Percentiles rank a stretch among this genome's conserved stretches.
Conservation (phyloP, 2,113 vertebrate genomes). For the Circaetus cinerascens region DNA sequence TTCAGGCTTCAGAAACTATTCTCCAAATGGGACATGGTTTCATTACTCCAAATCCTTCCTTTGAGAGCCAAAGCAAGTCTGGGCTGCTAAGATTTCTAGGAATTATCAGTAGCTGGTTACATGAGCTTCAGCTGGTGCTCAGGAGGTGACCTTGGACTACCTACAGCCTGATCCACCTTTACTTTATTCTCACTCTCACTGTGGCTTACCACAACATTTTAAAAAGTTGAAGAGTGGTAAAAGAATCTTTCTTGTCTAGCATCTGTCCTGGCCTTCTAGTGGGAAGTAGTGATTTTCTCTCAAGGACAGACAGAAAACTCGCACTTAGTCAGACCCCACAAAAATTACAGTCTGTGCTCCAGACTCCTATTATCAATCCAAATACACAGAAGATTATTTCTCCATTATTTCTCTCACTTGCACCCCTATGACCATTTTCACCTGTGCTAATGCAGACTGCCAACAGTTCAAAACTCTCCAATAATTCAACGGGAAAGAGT, state of each 20-base stretch:
- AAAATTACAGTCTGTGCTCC: neutral
- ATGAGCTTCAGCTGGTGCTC: neutral
- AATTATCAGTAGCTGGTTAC: neutral
- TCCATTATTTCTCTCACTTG: neutral
- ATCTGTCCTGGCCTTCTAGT: neutral
- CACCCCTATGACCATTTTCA: neutral
- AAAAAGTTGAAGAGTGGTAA: neutral
- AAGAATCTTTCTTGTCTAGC: neutral
- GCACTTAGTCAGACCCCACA: neutral
- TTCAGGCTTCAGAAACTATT: neutral
- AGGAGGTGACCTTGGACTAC: neutral
- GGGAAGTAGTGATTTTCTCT: slow-evolving; percentile 23
- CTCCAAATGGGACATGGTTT: neutral
- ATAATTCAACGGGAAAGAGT: neutral
- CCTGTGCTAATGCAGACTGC: neutral
- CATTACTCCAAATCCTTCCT: neutral
- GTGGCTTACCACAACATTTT: neutral
- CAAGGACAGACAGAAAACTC: slow-evolving; percentile 10
- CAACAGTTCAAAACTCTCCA: neutral
- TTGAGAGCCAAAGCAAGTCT: neutral
- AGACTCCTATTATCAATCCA: neutral
- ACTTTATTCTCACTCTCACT: neutral
- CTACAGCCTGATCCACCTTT: neutral
- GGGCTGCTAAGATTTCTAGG: neutral
- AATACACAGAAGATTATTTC: neutral